A percentile compares a stretch with the other conserved stretches of the same genome.
phyloP scores from a whole-genome alignment of 2,113 vertebrate genomes.

The Pandion haliaetus region DNA sequence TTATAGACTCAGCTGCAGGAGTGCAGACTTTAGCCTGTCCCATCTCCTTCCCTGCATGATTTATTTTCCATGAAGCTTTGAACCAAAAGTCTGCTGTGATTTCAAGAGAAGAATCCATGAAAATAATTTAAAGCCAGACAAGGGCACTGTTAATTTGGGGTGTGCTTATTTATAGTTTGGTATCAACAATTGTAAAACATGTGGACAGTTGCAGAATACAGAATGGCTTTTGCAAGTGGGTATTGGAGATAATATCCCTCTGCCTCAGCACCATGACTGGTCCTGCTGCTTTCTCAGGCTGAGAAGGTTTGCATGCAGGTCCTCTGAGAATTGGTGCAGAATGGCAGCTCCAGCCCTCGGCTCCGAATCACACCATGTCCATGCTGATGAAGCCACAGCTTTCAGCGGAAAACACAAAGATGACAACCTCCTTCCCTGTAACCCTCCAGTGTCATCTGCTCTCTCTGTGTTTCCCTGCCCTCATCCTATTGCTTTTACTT shows the following conservation, averaged over 20 bases:
- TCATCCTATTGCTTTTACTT: not conserved
- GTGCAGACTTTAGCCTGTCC: not conserved
- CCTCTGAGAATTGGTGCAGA: not conserved
- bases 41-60: not conserved
- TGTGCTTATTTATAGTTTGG: not conserved
- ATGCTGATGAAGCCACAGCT: accelerated
- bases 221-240: not conserved
- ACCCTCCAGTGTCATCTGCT: not conserved
- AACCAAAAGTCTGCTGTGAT: not conserved
- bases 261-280: not conserved
- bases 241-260: not conserved
- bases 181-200: not conserved
- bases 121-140: not conserved
- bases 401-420: not conserved
- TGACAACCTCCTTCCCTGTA: not conserved
- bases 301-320: not conserved
- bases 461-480: not conserved
- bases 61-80: not conserved
- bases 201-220: not conserved
- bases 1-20: not conserved
- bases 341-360: not conserved
- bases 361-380: accelerated
- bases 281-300: not conserved
- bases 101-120: not conserved
- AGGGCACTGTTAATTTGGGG: not conserved